Evolutionary conservation across 2,888 invertebrate species (phyloP), one percentile per base, ranked within the genome.

Genomic region (Ophraella communa): DNA sequence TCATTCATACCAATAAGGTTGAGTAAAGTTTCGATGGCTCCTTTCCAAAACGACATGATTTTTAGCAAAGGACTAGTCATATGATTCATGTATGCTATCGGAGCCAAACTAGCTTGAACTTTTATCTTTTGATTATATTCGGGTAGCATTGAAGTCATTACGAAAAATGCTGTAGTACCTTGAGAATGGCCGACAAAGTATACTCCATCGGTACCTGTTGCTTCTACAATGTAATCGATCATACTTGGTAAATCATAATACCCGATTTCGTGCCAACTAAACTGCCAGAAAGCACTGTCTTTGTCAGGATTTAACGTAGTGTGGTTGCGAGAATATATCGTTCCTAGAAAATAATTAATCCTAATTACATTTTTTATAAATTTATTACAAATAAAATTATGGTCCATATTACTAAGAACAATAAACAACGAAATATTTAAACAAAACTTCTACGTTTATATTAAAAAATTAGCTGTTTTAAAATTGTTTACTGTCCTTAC

Each of bases 221-320:
- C 53, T 0, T 78, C 74, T 1, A 90, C 79, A n/a, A 89, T 84
- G 75, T 89, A 88, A 77, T 96, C 91, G 49, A 97, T 89, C 84
- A 90, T 91, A 0, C 91, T 87, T 1, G 95, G 94, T 14, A 96
- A 76, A 80, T 96, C 96, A 68, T 84, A 86, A 60, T 85, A 81
- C 0, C 91, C 93, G 78, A 95, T 93, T 78, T 94, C 90, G 77
- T 95, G 92, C 89, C 91, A 96, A 64, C 92, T 92, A 66, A 80
- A 81, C 11, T 80, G 65, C 81, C 81, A 82, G 66, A 79, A 82
- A 87, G 79, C 47, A 81, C 49, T 8, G 47, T 75, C 71, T 1
- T 53, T 67, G 23, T 70, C 64, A 3, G 77, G 75, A 45, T 73
- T 69, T 4, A 73, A 65, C 4, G 35, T 57, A 1, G 70, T 74